These are phyloP conservation scores for Bos taurus DNA, from an alignment of 2,113 vertebrate genomes.

Conservation along the genomic window DNA sequence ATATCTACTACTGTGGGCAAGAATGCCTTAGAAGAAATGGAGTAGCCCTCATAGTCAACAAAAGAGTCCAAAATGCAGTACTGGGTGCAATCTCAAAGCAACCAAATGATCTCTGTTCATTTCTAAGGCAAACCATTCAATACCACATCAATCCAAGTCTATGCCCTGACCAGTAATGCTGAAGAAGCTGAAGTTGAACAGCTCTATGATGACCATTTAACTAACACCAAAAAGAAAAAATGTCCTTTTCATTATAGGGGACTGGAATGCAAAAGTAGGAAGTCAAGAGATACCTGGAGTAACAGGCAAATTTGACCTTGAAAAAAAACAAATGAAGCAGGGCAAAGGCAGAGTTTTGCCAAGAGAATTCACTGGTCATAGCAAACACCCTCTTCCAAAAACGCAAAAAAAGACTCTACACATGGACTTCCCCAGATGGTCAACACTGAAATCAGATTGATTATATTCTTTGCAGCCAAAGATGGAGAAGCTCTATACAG, in stretches of 20 bases:
- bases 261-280: background rate
- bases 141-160: background rate
- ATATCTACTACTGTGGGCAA: background rate
- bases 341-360: background rate
- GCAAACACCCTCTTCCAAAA: background rate
- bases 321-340: background rate
- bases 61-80: background rate
- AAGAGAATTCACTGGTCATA: background rate
- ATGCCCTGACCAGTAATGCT: background rate
- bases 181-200: background rate
- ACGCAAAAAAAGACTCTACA: background rate
- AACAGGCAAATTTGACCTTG: background rate
- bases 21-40: background rate
- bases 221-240: background rate
- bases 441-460: background rate
- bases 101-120: background rate
- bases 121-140: background rate
- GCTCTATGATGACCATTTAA: background rate
- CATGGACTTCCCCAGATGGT: background rate
- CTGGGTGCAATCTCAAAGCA: background rate
- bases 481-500: background rate
- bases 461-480: background rate
- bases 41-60: background rate
- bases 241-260: background rate
- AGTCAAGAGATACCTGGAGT: background rate